phyloP scores from a whole-genome alignment of 2,113 vertebrate species.

The Australoheros scitulus region DNA sequence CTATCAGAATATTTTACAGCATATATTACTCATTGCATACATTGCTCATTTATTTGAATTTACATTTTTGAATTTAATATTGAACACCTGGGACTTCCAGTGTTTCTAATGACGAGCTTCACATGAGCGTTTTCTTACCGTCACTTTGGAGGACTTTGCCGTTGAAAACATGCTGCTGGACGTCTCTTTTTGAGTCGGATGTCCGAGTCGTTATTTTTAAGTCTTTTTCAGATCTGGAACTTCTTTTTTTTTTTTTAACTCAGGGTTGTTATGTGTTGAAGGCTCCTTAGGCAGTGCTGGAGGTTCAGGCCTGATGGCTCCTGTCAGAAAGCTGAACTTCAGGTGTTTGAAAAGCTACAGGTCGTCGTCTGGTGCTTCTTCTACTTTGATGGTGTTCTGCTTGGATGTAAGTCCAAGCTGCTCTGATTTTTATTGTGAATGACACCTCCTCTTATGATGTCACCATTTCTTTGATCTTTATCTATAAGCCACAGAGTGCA shows the following conservation, averaged over 20 bases:
- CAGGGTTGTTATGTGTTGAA: neutral
- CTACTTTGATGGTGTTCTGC: conserved; percentile 8
- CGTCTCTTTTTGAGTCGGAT: neutral
- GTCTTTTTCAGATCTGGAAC: neutral
- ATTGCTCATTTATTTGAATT: neutral
- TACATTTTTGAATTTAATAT: too few relatives aligned
- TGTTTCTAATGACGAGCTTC: neutral
- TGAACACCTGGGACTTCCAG: neutral
- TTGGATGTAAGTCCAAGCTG: neutral
- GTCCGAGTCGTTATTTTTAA: neutral
- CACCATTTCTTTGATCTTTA: conserved; percentile 44
- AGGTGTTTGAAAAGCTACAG: neutral
- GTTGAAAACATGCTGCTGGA: conserved; percentile 29
- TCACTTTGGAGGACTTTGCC: neutral
- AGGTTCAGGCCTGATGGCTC: conserved; percentile 15
- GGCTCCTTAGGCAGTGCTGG: conserved; percentile 9
- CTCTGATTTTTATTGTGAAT: conserved; percentile 41
- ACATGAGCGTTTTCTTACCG: neutral
- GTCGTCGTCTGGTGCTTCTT: neutral
- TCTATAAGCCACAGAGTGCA: conserved; percentile 33
- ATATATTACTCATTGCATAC: neutral
- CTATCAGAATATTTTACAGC: neutral
- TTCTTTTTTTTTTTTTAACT: neutral
- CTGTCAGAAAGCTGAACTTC: neutral
- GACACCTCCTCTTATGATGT: conserved; percentile 42